Base-by-base conservation (phyloP, 2,888 invertebrate species). In the Perithous albicinctus region DNA sequence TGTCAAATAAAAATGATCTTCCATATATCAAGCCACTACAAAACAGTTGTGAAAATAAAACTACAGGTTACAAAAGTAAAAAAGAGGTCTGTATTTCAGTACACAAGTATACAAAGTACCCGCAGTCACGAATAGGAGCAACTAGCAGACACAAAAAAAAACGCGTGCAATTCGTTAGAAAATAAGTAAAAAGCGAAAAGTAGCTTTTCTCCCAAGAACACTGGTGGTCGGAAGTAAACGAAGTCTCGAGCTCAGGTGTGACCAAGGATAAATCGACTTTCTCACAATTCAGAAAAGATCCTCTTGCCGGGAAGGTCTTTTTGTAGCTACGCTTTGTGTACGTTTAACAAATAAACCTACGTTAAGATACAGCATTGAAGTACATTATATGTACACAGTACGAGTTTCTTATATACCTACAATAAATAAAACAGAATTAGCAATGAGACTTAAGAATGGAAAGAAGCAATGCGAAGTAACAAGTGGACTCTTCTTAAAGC, bases 211-310 rank as follows among this genome's bases (percentile, higher is more conserved):
- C 18, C 15, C 8, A 41, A 20, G 18, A 43, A 41, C 51, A 18
- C 23, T 20, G 43, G 1, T 2, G 6, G 63, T 10, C 6, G 43
- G 20, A 20, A 7, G 18, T 8, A 18, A 15, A 2, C 51, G 23
- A 2, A 35, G 46, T 4, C 38, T 51, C 43, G 80, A 66, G 59
- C 70, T 66, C 80, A 80, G 80, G 80, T 80, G 80, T 80, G 66
- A 76, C 80, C 72, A 54, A 56, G 70, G 72, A 80, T 80, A 51
- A 77, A 80, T 80, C 67, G 72, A 77, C 72, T 77, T 80, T 41
- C 66, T 72, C 41, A 59, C 59, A 41, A 76, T 76, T 80, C 48
- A 15, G 59, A 51, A 72, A 72, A 76, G 59, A 76, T 76, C 56
- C 76, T 80, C 76, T 80, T 51, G 59, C 29, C 29, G 1, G 41